Conservation (phyloP, 2,797 vertebrate genomes). For the Hipposideros larvatus region DNA sequence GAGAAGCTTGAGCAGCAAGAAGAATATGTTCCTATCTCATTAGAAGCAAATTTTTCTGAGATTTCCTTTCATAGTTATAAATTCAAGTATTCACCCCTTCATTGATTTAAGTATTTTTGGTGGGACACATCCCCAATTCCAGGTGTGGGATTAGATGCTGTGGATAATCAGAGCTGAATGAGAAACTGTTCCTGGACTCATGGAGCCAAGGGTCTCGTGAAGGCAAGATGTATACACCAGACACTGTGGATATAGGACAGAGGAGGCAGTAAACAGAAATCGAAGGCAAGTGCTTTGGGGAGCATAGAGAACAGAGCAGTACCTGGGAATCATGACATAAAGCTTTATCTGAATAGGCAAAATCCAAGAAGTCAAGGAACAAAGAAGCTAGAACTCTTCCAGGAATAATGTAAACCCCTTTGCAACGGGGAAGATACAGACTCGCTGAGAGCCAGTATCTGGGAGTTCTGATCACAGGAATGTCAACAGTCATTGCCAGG, state of each 20-base stretch:
- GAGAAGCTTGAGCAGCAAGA: background rate
- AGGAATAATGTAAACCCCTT: background rate
- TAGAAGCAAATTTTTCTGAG: background rate
- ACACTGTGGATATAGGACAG: background rate
- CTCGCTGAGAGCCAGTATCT: background rate
- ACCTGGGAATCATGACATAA: background rate
- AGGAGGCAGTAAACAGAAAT: background rate
- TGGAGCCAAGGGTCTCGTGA: background rate
- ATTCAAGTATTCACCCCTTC: background rate
- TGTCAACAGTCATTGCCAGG: background rate
- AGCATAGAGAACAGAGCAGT: background rate
- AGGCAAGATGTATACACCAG: background rate
- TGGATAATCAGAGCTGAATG: background rate
- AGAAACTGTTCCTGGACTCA: background rate
- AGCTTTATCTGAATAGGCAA: conserved; percentile 4
- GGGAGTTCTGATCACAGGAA: background rate
- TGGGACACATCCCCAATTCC: background rate
- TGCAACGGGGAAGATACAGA: background rate
- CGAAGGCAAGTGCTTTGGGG: background rate
- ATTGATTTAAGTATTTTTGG: background rate
- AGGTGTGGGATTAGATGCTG: background rate
- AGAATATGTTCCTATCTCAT: background rate
- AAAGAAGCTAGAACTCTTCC: background rate
- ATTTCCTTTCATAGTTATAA: background rate
- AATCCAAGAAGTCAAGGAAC: background rate